A percentile compares a stretch with the other conserved stretches of the same genome.
These are phyloP conservation scores for Brachionus sp. DNA, from an alignment of 1,140 invertebrate genomes.

Conservation along the genomic window DNA sequence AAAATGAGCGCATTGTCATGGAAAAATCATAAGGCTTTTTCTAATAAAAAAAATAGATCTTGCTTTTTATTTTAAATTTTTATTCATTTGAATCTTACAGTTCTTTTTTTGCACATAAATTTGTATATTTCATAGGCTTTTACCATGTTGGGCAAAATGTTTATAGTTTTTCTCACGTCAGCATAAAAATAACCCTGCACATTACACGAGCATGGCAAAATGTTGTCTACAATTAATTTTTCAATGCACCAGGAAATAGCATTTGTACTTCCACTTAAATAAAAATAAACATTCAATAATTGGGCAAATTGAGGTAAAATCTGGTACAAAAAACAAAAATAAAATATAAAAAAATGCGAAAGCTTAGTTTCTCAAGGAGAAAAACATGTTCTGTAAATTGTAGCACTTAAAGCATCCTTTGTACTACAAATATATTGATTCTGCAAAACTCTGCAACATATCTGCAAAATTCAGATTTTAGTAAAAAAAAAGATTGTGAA, in stretches of 20 bases:
- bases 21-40: slow-evolving; percentile 51
- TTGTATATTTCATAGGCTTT: slow-evolving; percentile 56
- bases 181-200: slow-evolving; percentile 55
- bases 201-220: slow-evolving; percentile 54
- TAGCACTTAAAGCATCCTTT: too few relatives aligned
- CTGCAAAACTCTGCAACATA: too few relatives aligned
- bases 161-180: slow-evolving; percentile 54
- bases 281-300: slow-evolving; percentile 1
- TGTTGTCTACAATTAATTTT: slow-evolving; percentile 53
- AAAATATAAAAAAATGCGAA: too few relatives aligned
- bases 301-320: too few relatives aligned
- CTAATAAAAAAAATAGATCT: slow-evolving; percentile 49
- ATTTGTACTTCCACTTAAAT: slow-evolving; percentile 47
- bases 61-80: slow-evolving; percentile 27
- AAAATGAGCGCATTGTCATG: slow-evolving; percentile 57
- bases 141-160: slow-evolving; percentile 55
- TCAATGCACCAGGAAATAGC: slow-evolving; percentile 54
- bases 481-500: too few relatives aligned
- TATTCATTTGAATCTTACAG: slow-evolving; percentile 48
- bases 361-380: too few relatives aligned
- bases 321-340: too few relatives aligned
- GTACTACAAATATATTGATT: too few relatives aligned
- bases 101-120: slow-evolving; percentile 50
- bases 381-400: too few relatives aligned
- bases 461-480: too few relatives aligned